phyloP scores from a whole-genome alignment of 2,113 vertebrate species.

The Pangasianodon hypophthalmus region DNA sequence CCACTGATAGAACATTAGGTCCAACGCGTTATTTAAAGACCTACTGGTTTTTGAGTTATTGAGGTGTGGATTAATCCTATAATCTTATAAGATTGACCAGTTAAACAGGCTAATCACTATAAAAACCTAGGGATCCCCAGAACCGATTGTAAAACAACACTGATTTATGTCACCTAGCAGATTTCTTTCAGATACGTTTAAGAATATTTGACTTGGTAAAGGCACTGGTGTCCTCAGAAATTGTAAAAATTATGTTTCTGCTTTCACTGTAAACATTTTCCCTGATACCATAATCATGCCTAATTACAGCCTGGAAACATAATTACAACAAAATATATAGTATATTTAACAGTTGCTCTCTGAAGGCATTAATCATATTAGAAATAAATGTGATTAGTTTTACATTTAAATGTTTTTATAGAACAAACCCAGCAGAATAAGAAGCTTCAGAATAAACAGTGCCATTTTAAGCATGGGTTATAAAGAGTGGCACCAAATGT shows the following conservation, averaged over 20 bases:
- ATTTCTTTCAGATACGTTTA: background rate
- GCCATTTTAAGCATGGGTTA: background rate
- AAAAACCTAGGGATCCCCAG: background rate
- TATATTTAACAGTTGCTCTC: background rate
- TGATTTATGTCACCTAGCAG: background rate
- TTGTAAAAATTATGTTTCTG: background rate
- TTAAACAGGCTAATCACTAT: background rate
- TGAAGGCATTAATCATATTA: background rate
- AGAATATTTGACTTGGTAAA: background rate
- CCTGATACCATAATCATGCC: conserved; percentile 16
- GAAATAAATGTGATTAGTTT: background rate
- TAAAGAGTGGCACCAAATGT: background rate
- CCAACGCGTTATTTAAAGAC: background rate
- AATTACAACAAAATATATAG: background rate
- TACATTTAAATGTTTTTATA: background rate
- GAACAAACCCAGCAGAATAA: background rate
- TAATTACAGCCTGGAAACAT: background rate
- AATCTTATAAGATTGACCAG: background rate
- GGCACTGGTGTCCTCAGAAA: background rate
- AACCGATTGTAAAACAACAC: background rate
- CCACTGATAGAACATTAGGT: background rate
- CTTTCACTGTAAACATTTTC: background rate
- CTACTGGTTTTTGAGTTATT: background rate
- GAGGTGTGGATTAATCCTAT: background rate
- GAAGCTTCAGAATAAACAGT: background rate